Percentiles rank a stretch among this genome's conserved stretches.
Evolutionary conservation across 2,113 vertebrate species (phyloP).

Genomic region (Colinus virginianus): DNA sequence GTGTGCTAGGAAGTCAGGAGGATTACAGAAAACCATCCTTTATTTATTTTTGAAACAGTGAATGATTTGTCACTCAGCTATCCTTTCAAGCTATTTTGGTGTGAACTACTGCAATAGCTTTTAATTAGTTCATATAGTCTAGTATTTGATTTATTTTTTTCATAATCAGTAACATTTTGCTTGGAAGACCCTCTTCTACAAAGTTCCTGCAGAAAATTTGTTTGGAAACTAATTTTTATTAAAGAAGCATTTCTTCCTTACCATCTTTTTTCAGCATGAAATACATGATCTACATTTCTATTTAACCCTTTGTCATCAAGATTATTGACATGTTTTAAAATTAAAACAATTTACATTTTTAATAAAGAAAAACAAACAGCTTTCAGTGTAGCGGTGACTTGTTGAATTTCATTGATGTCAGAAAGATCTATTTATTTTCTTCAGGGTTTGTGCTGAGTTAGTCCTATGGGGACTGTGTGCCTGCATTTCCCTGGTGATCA

Average conservation of each 20-base stretch:
- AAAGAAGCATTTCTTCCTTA: not conserved
- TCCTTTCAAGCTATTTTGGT: slow-evolving; percentile 48
- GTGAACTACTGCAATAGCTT: slow-evolving; percentile 40
- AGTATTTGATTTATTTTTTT: slow-evolving; percentile 68
- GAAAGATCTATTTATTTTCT: slow-evolving; percentile 13
- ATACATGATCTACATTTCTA: not conserved
- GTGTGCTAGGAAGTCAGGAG: slow-evolving; percentile 36
- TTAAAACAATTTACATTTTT: not conserved
- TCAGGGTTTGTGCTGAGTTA: not conserved
- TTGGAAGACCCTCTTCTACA: slow-evolving; percentile 31
- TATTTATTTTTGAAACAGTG: slow-evolving; percentile 38
- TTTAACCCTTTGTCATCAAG: not conserved
- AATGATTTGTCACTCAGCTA: slow-evolving; percentile 37
- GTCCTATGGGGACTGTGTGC: not conserved
- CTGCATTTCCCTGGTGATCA: not conserved
- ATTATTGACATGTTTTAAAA: not conserved
- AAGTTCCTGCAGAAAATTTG: not conserved
- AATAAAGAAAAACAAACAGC: not conserved
- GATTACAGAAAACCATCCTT: slow-evolving; percentile 31
- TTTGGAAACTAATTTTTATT: not conserved
- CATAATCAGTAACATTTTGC: slow-evolving; percentile 29
- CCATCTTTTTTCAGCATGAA: not conserved
- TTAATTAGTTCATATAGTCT: slow-evolving; percentile 38
- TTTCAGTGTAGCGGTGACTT: slow-evolving; percentile 3
- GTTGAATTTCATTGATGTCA: slow-evolving; percentile 3